Evolutionary conservation across 2,888 invertebrate species (phyloP), one percentile per base, ranked within the genome.

Genomic region (Liopterus haemorrhoidalis): DNA sequence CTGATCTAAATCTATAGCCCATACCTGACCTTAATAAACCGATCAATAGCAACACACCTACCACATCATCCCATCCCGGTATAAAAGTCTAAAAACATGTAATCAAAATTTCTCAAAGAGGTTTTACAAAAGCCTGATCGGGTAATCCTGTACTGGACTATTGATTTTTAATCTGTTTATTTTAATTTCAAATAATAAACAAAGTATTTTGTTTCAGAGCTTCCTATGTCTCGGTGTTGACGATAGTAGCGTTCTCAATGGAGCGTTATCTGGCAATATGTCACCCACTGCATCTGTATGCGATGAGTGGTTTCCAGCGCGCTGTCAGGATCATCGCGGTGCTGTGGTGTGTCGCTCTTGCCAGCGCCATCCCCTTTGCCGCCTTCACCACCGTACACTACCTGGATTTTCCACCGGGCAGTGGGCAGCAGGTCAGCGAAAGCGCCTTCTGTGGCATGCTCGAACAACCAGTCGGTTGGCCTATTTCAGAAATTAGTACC

Each of bases 221-320:
- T 1, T 85, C 89, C 0, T 91, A 92, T 67, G 90, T 89, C 1
- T 92, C 92, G 1, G 88, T 92, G 36, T 70, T 93, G 60, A 93
- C 92, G 16, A 92, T 93, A 55, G 89, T 91, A 31, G 89, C 90
- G 2, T 93, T 93, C 69, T 91, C 92, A 0, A 79, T 86, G 68
- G 93, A 93, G 70, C 76, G 93, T 30, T 90, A 91, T 70, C 70
- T 92, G 53, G 92, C 92, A 21, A 92, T 93, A 60, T 93, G 93
- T 63, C 86, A 91, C 64, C 92, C 93, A 0, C 70, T 93, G 27
- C 81, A 82, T 60, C 74, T 85, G 49, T 85, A 89, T 67, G 79
- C 83, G 24, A 85, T 91, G 79, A 85, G 87, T 1, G 86, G 87
- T 1, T 76, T 89, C 20, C 79, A 85, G 36, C 72, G 92, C n/a